Percentiles rank a stretch among this genome's conserved stretches.
phyloP scores from a whole-genome alignment of 2,888 invertebrate species.

The Epinotia demarniana region DNA sequence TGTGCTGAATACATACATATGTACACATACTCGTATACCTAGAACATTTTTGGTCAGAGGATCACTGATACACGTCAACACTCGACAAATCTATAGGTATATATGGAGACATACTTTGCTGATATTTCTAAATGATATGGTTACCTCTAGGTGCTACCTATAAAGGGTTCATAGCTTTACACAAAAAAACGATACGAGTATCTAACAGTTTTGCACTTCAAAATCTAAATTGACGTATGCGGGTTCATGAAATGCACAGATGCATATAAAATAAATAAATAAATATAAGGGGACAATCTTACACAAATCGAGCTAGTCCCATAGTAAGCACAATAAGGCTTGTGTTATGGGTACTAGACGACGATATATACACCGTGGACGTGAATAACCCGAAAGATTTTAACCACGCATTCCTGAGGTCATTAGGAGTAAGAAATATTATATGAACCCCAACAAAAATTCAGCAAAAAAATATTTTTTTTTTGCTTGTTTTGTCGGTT shows the following conservation, averaged over 20 bases:
- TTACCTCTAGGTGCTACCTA: neutral
- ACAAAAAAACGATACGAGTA: neutral
- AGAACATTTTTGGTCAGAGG: conserved; percentile 9
- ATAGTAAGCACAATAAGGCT: no score
- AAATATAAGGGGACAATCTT: no score
- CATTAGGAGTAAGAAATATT: no score
- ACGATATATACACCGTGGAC: no score
- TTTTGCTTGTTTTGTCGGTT: no score
- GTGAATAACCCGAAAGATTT: no score
- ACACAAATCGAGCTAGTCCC: no score
- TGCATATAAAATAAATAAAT: no score
- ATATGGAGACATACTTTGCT: neutral
- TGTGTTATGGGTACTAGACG: no score
- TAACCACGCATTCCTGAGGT: no score
- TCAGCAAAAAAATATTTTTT: no score
- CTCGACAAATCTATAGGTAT: conserved; percentile 14
- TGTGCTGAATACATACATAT: conserved; percentile 17
- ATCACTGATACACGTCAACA: conserved; percentile 6
- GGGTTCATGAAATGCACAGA: neutral
- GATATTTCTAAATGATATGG: conserved; percentile 9
- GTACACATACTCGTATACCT: neutral
- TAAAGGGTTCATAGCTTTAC: neutral
- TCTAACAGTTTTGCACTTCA: neutral
- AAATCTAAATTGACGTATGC: neutral
- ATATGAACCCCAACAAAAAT: no score